Evolutionary conservation across 2,888 invertebrate species (phyloP).

Genomic region (Scaptodrosophila latifasciaeformis): DNA sequence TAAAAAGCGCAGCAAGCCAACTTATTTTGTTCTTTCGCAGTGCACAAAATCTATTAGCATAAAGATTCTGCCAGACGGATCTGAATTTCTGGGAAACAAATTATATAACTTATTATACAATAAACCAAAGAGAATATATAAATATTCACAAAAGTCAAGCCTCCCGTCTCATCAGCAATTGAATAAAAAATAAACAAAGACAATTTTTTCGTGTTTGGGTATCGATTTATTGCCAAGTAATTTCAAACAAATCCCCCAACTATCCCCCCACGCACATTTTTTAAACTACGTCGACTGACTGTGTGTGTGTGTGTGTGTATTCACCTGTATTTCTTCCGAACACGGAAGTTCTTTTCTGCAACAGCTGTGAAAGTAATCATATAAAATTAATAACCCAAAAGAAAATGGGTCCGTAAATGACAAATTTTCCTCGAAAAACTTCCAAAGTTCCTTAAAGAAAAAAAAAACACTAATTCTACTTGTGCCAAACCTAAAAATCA

Average conservation of each 20-base stretch:
- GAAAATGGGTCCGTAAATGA: constrained; percentile 1
- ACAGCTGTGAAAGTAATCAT: background rate
- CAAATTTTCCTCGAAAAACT: background rate
- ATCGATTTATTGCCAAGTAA: too few relatives aligned
- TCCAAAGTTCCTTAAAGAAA: background rate
- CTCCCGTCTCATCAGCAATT: background rate
- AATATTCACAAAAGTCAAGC: too few relatives aligned
- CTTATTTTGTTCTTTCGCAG: too few relatives aligned
- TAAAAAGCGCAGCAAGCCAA: background rate
- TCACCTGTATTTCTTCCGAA: too few relatives aligned
- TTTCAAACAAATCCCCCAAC: too few relatives aligned
- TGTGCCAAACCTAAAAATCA: background rate
- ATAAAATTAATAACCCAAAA: background rate
- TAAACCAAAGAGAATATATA: too few relatives aligned
- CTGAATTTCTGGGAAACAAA: too few relatives aligned
- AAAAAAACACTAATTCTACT: background rate
- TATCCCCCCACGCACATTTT: background rate
- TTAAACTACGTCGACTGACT: too few relatives aligned
- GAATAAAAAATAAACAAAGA: constrained; percentile 7
- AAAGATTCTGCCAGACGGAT: too few relatives aligned
- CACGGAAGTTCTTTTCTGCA: background rate
- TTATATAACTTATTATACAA: too few relatives aligned
- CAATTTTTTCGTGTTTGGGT: too few relatives aligned
- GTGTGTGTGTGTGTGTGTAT: background rate
- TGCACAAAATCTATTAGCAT: too few relatives aligned